Evolutionary conservation across 2,113 vertebrate species (phyloP).

Genomic region (Sarotherodon lohbergeri): DNA sequence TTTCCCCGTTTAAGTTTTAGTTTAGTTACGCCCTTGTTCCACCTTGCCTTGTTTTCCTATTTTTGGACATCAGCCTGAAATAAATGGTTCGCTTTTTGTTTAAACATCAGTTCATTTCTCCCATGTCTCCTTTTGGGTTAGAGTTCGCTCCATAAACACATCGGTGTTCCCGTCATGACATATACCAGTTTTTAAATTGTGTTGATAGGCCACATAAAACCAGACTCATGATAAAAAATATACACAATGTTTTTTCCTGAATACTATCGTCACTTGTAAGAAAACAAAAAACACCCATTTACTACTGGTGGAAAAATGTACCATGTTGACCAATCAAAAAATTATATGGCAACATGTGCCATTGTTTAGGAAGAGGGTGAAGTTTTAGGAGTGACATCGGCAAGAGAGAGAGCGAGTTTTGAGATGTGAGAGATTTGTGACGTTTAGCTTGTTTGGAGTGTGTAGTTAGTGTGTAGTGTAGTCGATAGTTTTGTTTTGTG

Average conservation of each 20-base stretch:
- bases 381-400: not conserved
- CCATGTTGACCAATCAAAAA: not conserved
- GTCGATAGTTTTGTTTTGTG: not conserved
- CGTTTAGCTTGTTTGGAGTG: not conserved
- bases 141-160: not conserved
- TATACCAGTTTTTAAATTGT: not conserved
- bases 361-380: not conserved
- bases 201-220: not conserved
- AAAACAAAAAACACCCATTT: not conserved
- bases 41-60: not conserved
- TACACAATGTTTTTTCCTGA: not conserved
- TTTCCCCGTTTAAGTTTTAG: not conserved
- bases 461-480: not conserved
- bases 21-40: not conserved
- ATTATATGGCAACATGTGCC: not conserved
- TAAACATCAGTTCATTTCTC: not conserved
- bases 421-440: not conserved
- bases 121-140: not conserved
- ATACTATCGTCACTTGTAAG: not conserved
- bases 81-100: not conserved
- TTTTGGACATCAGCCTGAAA: not conserved
- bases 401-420: not conserved
- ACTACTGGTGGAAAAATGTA: not conserved
- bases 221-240: accelerated
- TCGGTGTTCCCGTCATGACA: not conserved